These are phyloP conservation scores for Channallabes apus DNA, from an alignment of 2,797 vertebrate genomes.

Conservation along the genomic window DNA sequence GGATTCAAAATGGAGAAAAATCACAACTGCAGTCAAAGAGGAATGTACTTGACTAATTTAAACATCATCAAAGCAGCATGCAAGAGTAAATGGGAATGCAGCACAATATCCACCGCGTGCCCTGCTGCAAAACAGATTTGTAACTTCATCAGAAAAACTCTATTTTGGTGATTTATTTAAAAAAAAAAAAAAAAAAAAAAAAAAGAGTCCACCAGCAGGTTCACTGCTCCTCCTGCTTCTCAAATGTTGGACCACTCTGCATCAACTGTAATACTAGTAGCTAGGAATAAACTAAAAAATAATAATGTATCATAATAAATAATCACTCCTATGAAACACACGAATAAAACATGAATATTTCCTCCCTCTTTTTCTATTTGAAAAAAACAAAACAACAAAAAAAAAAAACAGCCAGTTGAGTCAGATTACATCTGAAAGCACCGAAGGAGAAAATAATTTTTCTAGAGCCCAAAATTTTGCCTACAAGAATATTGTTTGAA, in stretches of 20 bases:
- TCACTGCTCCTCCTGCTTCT: conserved; percentile 21
- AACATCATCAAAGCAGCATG: conserved; percentile 18
- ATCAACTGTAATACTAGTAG: conserved; percentile 32
- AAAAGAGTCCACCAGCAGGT: not conserved
- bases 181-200: not conserved
- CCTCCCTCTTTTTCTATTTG: not conserved
- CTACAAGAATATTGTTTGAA: not conserved
- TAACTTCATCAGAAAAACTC: conserved; percentile 19
- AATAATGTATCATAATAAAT: conserved; percentile 37
- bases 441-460: not conserved
- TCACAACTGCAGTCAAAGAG: conserved; percentile 48
- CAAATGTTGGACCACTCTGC: conserved; percentile 15
- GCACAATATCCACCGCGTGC: conserved; percentile 46
- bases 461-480: not conserved
- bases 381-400: no score
- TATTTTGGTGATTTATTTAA: not conserved
- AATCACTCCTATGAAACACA: not conserved
- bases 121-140: conserved; percentile 19
- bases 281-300: conserved; percentile 35
- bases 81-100: conserved; percentile 17
- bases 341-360: not conserved
- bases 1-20: conserved; percentile 36
- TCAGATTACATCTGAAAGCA: conserved; percentile 13
- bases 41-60: conserved; percentile 50
- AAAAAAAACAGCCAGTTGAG: conserved; percentile 3